Conservation (phyloP, 2,797 vertebrate genomes). For the Ibycter americanus region DNA sequence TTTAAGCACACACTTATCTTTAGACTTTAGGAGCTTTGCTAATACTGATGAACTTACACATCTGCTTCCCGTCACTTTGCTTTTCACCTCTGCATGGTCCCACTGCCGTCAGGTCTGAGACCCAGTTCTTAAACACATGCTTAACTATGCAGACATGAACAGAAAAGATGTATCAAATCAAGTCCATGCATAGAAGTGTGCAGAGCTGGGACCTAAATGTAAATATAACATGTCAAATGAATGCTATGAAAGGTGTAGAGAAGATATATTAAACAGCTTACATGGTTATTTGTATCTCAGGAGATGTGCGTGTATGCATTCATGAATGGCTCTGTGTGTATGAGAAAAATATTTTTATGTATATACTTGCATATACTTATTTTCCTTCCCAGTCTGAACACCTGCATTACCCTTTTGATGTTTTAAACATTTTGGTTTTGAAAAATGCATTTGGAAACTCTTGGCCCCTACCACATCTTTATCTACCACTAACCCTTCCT, state of each 20-base stretch:
- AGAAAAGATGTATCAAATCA: neutral
- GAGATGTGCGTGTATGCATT: neutral
- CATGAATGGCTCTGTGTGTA: neutral
- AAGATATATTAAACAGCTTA: neutral
- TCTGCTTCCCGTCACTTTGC: neutral
- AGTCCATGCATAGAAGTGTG: neutral
- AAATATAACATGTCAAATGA: neutral
- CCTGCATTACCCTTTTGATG: neutral
- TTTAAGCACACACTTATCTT: conserved; percentile 40
- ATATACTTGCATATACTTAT: neutral
- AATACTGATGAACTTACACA: conserved; percentile 8
- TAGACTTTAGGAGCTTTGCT: conserved; percentile 1
- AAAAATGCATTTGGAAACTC: neutral
- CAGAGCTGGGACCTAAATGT: neutral
- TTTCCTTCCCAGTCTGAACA: neutral
- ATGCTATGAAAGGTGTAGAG: neutral
- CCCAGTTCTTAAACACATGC: neutral
- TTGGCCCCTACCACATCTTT: neutral
- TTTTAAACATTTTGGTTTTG: neutral
- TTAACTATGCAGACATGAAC: accelerated
- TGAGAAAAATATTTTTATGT: neutral
- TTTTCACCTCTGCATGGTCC: neutral
- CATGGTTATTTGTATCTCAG: neutral
- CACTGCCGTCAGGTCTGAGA: neutral
- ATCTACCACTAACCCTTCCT: neutral